A percentile compares a stretch with the other conserved stretches of the same genome.
phyloP scores from a whole-genome alignment of 2,113 vertebrate species.

The Motacilla tschutschensis region DNA sequence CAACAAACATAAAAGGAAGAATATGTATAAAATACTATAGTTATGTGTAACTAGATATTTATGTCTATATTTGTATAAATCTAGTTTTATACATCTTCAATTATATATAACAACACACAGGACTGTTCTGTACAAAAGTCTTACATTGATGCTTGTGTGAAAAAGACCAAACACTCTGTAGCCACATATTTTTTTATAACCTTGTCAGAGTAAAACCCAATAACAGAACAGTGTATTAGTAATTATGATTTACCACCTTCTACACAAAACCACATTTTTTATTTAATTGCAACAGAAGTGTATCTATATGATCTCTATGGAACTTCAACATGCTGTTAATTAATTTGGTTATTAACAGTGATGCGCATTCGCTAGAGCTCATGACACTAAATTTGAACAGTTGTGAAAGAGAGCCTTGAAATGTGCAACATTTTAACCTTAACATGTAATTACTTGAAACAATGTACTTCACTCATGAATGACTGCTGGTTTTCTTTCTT shows the following conservation, averaged over 20 bases:
- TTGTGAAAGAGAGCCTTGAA: background rate
- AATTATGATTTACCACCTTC: background rate
- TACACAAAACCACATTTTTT: background rate
- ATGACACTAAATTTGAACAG: background rate
- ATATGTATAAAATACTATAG: background rate
- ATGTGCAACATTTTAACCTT: background rate
- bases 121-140: background rate
- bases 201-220: background rate
- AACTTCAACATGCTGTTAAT: background rate
- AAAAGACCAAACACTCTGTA: background rate
- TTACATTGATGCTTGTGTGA: background rate
- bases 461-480: background rate
- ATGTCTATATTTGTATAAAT: background rate
- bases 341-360: conserved; percentile 18
- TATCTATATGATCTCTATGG: background rate
- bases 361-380: background rate
- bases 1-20: background rate
- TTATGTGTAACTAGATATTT: background rate
- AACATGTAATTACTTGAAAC: background rate
- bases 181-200: background rate
- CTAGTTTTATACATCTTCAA: background rate
- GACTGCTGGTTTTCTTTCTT: background rate
- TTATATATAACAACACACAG: background rate
- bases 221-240: background rate
- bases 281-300: background rate